Conservation (phyloP, 2,888 invertebrate genomes). For the Cerastis rubricosa region DNA sequence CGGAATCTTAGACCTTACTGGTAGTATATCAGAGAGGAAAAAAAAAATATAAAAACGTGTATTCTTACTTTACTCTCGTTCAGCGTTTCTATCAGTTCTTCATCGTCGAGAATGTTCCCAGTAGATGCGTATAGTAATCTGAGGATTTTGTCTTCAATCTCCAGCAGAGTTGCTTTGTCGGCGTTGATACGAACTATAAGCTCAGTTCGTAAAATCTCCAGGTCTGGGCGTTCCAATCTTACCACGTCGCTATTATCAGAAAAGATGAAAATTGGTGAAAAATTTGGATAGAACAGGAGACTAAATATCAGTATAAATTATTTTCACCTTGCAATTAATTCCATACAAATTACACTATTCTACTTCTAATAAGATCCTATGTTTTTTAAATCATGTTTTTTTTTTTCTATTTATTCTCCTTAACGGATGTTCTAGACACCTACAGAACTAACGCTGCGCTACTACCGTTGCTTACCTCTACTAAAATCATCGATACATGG, state of each 20-base stretch:
- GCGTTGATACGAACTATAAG: conserved; percentile 96
- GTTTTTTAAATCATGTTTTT: background rate
- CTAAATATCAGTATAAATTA: background rate
- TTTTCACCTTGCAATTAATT: background rate
- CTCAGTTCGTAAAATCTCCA: conserved; percentile 95
- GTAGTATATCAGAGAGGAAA: no score
- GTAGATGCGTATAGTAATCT: conserved; percentile 95
- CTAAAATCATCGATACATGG: background rate
- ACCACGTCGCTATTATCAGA: conserved; percentile 93
- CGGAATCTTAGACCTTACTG: no score
- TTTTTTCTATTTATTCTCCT: background rate
- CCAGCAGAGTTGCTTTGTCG: conserved; percentile 95
- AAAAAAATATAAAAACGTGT: background rate
- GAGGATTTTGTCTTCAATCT: conserved; percentile 97
- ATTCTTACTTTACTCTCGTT: conserved; percentile 94
- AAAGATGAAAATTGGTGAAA: background rate
- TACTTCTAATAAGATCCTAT: background rate
- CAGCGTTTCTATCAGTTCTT: conserved; percentile 97
- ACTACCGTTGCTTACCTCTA: background rate
- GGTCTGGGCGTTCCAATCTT: conserved; percentile 96
- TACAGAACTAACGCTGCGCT: background rate
- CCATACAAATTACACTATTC: background rate
- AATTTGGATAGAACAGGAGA: background rate
- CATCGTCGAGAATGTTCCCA: conserved; percentile 98
- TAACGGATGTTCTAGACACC: background rate